Evolutionary conservation across 2,113 vertebrate species (phyloP).

Genomic region (Passer montanus): DNA sequence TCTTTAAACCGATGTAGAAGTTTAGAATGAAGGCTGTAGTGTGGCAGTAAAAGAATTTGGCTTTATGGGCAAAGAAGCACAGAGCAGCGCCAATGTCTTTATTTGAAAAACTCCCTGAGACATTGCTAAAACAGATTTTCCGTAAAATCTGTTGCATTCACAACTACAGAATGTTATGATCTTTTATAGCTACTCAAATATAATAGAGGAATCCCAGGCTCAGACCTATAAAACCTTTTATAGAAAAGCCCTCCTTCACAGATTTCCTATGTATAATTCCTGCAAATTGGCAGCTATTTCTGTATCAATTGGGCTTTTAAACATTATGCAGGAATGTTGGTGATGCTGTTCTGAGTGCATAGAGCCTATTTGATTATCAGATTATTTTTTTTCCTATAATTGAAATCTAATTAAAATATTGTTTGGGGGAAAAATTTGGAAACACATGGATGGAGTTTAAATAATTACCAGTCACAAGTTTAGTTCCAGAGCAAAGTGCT

Average conservation of each 20-base stretch:
- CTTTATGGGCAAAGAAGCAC: background rate
- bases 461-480: conserved; percentile 8
- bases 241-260: background rate
- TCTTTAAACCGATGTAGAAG: background rate
- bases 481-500: conserved; percentile 4
- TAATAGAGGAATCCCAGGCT: conserved; percentile 43
- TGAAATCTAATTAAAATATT: conserved; percentile 2
- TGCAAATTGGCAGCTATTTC: background rate
- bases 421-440: background rate
- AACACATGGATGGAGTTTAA: conserved; percentile 1
- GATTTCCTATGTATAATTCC: background rate
- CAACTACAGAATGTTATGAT: conserved; percentile 61
- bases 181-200: conserved; percentile 54
- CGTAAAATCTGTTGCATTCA: conserved; percentile 55
- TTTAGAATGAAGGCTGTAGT: background rate
- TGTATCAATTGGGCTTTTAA: background rate
- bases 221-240: conserved; percentile 7
- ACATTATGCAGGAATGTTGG: background rate
- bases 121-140: conserved; percentile 55
- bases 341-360: background rate
- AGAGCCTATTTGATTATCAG: background rate
- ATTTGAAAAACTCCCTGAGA: conserved; percentile 44
- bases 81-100: conserved; percentile 12
- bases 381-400: background rate
- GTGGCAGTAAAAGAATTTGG: background rate